Evolutionary conservation across 1,140 invertebrate species (phyloP).

Genomic region (Sipha flava): DNA sequence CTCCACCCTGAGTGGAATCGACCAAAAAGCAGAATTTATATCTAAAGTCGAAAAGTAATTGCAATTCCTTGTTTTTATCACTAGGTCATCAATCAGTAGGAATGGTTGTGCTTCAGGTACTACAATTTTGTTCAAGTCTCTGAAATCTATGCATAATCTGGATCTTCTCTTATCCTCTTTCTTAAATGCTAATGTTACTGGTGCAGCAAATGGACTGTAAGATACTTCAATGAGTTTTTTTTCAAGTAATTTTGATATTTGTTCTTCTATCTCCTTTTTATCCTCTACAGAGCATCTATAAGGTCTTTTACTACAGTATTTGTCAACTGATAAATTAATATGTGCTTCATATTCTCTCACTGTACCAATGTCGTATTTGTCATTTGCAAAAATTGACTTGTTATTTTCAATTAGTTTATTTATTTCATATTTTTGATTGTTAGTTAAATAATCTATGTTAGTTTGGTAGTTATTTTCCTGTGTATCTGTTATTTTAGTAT

Average conservation of each 20-base stretch:
- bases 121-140: constrained; percentile 43
- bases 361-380: not conserved
- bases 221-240: constrained; percentile 37
- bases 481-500: constrained; percentile 20
- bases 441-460: constrained; percentile 39
- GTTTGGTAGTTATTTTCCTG: constrained; percentile 38
- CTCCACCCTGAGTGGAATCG: constrained; percentile 41
- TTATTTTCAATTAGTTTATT: constrained; percentile 38
- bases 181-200: constrained; percentile 40
- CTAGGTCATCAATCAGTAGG: constrained; percentile 42
- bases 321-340: not conserved
- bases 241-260: constrained; percentile 42
- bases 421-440: constrained; percentile 37
- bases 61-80: constrained; percentile 40
- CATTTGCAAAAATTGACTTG: constrained; percentile 38
- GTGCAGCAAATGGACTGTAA: constrained; percentile 31
- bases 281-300: constrained; percentile 42
- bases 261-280: constrained; percentile 42
- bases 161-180: constrained; percentile 41
- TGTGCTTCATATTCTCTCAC: not conserved
- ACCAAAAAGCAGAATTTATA: constrained; percentile 45
- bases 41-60: constrained; percentile 42
- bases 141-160: constrained; percentile 42
- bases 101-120: constrained; percentile 44
- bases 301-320: constrained; percentile 39